These are phyloP conservation scores for Stomatorhinus walkeri DNA, from an alignment of 2,797 vertebrate genomes.

Conservation along the genomic window DNA sequence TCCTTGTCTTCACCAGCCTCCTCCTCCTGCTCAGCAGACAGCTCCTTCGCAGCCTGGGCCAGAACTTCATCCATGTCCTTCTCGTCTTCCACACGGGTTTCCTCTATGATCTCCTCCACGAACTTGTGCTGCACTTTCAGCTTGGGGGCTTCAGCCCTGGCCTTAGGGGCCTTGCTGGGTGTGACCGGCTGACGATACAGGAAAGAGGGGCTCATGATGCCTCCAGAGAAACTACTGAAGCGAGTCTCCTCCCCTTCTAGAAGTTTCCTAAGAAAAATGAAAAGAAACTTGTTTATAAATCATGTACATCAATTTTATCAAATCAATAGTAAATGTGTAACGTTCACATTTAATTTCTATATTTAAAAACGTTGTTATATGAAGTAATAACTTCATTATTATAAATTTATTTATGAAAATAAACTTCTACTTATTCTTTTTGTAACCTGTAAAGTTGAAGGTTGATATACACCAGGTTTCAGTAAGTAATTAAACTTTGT, in stretches of 20 bases:
- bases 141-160: conserved; percentile 76
- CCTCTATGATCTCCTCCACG: conserved; percentile 96
- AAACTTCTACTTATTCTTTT: background rate
- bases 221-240: conserved; percentile 67
- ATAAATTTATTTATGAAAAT: background rate
- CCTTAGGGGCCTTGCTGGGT: conserved; percentile 72
- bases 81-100: conserved; percentile 92
- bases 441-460: background rate
- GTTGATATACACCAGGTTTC: background rate
- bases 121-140: conserved; percentile 97
- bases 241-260: conserved; percentile 95
- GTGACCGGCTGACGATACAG: conserved; percentile 76
- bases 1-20: conserved; percentile 57
- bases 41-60: conserved; percentile 73
- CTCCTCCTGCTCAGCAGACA: conserved; percentile 58
- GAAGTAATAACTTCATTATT: background rate
- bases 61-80: conserved; percentile 83
- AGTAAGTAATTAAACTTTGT: background rate
- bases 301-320: background rate
- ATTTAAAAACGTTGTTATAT: background rate
- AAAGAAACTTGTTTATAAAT: background rate
- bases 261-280: conserved; percentile 72
- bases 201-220: conserved; percentile 41
- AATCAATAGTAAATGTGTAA: background rate
- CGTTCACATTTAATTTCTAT: background rate